Base-by-base conservation (phyloP, 2,113 vertebrate genomes). In the Notarius lentiginosus region DNA sequence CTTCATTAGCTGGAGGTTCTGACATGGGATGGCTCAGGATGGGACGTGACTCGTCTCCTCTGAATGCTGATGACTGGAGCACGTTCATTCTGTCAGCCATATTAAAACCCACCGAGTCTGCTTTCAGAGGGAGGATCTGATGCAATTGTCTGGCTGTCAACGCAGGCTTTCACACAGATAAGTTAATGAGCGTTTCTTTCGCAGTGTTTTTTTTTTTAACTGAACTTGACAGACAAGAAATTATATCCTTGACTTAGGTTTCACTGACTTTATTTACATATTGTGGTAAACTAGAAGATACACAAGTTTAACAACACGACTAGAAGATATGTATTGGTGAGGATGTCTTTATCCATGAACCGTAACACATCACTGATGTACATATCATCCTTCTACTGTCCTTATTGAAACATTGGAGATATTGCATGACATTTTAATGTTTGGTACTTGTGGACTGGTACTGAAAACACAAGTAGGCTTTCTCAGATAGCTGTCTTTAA, bases 31-130 rank as follows among this genome's bases (percentile, higher is more conserved):
- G 88, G 84, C 73, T 72, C 87, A 84, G 89, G 89, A 93, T 87
- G 90, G 87, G 87, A 88, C 88, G 81, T 89, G 92, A 93, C 88
- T 93, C 92, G 88, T 92, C 89, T 80, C 11, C 73, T 53, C 34
- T 17, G 63, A 65, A 82, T 51, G 68, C 80, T 63, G 72, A 75
- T 77, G 86, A 56, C 70, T 77, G 68, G 72, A n/a, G 84, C 84
- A 49, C 82, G 15, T 51, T 85, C 47, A 12, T 82, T 85, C 56
- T 84, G 65, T 83, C 86, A 86, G 89, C 22, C 68, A 60, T 87
- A 87, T 84, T 85, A 83, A 76, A 86, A 83, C 86, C 72, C 65
- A 41, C 58, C 27, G 51, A 65, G 70, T 55, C 77, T 83, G 73
- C 58, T 83, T 83, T 63, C 79, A 88, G 49, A 75, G 66, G 55